phyloP scores from a whole-genome alignment of 2,113 vertebrate species.

The Hylia prasina region DNA sequence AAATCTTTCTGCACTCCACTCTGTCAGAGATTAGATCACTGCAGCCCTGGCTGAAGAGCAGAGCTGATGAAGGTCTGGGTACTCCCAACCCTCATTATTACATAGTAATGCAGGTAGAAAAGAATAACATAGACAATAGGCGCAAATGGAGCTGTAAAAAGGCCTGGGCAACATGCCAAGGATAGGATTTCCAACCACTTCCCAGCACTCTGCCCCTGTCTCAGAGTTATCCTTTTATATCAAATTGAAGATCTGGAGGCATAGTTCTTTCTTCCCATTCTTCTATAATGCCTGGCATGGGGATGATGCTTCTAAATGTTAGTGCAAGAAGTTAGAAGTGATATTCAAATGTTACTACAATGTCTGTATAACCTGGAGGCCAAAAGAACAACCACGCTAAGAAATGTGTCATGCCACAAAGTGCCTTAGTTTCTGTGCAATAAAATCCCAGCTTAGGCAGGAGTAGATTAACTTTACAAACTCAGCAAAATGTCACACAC shows the following conservation, averaged over 20 bases:
- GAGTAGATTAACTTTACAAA: not conserved
- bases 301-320: not conserved
- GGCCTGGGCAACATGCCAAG: not conserved
- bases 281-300: not conserved
- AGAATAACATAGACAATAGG: not conserved
- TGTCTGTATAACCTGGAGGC: not conserved
- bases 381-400: not conserved
- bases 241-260: not conserved
- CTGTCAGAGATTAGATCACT: not conserved
- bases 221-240: not conserved
- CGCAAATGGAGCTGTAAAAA: not conserved
- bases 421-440: not conserved
- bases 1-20: not conserved
- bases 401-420: accelerated
- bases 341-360: not conserved
- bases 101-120: not conserved
- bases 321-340: not conserved
- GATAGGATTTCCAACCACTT: not conserved
- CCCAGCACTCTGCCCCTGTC: not conserved
- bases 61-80: not conserved
- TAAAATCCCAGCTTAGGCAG: accelerated
- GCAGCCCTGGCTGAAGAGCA: not conserved
- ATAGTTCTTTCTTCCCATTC: not conserved
- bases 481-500: accelerated
- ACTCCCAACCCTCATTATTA: not conserved